These are phyloP conservation scores for Hylyphantes graminicola DNA, from an alignment of 1,140 invertebrate species.

Conservation along the genomic window DNA sequence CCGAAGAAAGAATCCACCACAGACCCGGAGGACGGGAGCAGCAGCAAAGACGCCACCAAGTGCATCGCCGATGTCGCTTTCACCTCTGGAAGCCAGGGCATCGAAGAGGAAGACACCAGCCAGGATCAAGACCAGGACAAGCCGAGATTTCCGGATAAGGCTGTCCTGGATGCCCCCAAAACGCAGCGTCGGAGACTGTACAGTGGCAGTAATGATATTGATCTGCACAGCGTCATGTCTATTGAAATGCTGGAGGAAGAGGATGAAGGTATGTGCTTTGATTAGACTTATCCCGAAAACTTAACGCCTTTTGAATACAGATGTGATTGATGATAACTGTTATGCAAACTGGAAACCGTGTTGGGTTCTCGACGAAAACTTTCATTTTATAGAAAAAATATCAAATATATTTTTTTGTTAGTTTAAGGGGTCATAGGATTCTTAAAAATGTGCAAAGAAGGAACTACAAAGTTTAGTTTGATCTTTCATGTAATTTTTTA, in stretches of 20 bases:
- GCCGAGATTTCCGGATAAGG: not conserved
- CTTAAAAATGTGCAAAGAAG: too few species aligned
- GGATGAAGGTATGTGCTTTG: slow-evolving; percentile 60
- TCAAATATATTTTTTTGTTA: too few species aligned
- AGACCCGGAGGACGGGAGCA: slow-evolving; percentile 3
- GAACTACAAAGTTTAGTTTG: too few species aligned
- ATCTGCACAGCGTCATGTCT: slow-evolving; percentile 78
- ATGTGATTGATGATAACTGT: too few species aligned
- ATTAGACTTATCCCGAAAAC: not conserved
- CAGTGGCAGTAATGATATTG: slow-evolving; percentile 71
- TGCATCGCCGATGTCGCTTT: slow-evolving; percentile 30
- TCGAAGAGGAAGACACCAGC: not conserved
- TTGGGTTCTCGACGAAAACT: too few species aligned
- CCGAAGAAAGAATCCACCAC: not conserved
- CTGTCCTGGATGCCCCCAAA: not conserved
- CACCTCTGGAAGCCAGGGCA: not conserved
- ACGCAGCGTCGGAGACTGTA: not conserved
- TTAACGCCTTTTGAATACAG: too few species aligned
- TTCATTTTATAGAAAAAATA: too few species aligned
- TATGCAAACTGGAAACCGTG: too few species aligned
- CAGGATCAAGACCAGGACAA: not conserved
- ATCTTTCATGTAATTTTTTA: too few species aligned
- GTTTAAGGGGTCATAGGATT: too few species aligned
- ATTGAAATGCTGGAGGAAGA: slow-evolving; percentile 79
- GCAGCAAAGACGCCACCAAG: slow-evolving; percentile 11